Conservation (phyloP, 2,888 invertebrate species). For the Pardosa pseudoannulata region DNA sequence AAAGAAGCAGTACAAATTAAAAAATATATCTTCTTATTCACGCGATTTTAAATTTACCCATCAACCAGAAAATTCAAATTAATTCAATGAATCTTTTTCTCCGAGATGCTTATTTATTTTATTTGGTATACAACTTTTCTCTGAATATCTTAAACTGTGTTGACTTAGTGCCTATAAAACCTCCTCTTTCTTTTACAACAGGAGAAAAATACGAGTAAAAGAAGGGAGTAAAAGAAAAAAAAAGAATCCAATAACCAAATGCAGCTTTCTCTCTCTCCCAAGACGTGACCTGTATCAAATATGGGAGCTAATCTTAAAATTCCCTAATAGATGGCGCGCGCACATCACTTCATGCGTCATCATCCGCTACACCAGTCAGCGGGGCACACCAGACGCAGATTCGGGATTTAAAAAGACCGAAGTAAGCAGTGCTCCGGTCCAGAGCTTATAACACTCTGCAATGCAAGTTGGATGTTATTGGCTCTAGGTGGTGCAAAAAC, state of each 20-base stretch:
- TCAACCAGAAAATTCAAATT: too few species aligned
- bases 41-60: too few species aligned
- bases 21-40: too few species aligned
- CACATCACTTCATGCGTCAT: background rate
- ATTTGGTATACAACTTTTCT: too few species aligned
- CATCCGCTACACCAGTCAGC: background rate
- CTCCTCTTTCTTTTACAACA: background rate
- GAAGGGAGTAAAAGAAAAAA: background rate
- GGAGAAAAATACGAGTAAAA: background rate
- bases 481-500: background rate
- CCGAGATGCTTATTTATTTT: too few species aligned
- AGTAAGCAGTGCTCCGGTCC: background rate
- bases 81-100: too few species aligned
- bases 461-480: background rate
- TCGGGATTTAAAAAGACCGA: background rate
- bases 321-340: background rate
- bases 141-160: background rate
- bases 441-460: background rate
- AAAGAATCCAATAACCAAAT: constrained; percentile 4
- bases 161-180: constrained; percentile 3
- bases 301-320: background rate
- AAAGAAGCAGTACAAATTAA: too few species aligned
- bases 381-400: background rate
- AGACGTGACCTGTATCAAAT: constrained; percentile 2
- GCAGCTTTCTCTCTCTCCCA: background rate